phyloP scores from a whole-genome alignment of 2,113 vertebrate species.

The Electrona antarctica region DNA sequence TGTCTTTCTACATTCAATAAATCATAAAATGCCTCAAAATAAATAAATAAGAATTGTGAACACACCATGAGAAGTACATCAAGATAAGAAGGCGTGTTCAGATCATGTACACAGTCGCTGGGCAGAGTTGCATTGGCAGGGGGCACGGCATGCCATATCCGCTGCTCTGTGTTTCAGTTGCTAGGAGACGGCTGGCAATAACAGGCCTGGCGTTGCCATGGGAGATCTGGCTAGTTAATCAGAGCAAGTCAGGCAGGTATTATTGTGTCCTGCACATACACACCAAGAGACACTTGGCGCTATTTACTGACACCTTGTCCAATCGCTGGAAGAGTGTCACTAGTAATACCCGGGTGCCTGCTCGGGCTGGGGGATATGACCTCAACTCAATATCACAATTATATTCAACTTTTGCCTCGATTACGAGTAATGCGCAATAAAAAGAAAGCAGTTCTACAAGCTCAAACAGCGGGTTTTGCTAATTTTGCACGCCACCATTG shows the following conservation, averaged over 20 bases:
- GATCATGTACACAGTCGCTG: slow-evolving; percentile 37
- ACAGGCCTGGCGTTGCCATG: slow-evolving; percentile 64
- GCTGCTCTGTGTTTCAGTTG: slow-evolving; percentile 67
- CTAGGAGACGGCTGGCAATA: slow-evolving; percentile 75
- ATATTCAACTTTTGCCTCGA: too few relatives aligned
- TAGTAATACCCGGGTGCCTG: too few relatives aligned
- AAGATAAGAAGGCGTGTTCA: background rate
- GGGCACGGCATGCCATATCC: slow-evolving; percentile 39
- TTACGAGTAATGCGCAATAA: too few relatives aligned
- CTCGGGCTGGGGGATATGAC: too few relatives aligned
- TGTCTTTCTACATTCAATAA: too few relatives aligned
- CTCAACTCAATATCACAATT: too few relatives aligned
- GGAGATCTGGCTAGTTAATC: slow-evolving; percentile 54
- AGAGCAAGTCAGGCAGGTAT: slow-evolving; percentile 40
- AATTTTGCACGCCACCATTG: too few relatives aligned
- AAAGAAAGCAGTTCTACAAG: too few relatives aligned
- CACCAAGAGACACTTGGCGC: slow-evolving; percentile 20
- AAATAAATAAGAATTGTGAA: too few relatives aligned
- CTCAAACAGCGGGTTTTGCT: too few relatives aligned
- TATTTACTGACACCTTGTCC: slow-evolving; percentile 33
- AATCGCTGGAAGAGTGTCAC: slow-evolving; percentile 13
- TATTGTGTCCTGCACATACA: slow-evolving; percentile 33
- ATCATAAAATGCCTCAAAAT: too few relatives aligned
- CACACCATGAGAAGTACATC: background rate
- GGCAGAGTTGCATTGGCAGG: slow-evolving; percentile 36